A percentile compares a stretch with the other conserved stretches of the same genome.
These are phyloP conservation scores for Atherinosoma microstoma DNA, from an alignment of 2,797 vertebrate species.

Conservation along the genomic window DNA sequence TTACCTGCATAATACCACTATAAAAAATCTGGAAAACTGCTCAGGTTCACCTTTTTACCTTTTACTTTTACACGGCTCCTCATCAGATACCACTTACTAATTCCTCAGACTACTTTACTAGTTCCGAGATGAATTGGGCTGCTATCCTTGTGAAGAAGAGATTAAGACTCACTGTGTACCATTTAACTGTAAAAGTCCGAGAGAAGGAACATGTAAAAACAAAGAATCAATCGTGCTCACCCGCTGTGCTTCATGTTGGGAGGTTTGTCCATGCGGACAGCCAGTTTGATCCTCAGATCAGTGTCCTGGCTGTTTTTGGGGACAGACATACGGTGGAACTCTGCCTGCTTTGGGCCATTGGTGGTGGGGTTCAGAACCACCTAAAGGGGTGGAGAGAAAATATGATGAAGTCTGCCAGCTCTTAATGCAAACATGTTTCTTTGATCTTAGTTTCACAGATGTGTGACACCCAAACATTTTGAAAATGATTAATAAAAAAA, in stretches of 20 bases:
- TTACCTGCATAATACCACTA: too few species aligned
- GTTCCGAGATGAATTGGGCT: too few species aligned
- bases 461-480: background rate
- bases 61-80: too few species aligned
- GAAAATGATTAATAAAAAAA: too few species aligned
- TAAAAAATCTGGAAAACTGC: too few species aligned
- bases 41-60: too few species aligned
- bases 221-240: constrained; percentile 63
- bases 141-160: too few species aligned
- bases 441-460: background rate
- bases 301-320: constrained; percentile 94
- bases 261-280: constrained; percentile 96
- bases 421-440: background rate
- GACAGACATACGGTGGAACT: constrained; percentile 93
- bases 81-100: too few species aligned
- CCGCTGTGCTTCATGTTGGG: constrained; percentile 98
- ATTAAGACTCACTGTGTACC: too few species aligned
- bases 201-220: background rate
- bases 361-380: constrained; percentile 93
- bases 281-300: constrained; percentile 94
- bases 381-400: constrained; percentile 67
- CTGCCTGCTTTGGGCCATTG: constrained; percentile 91
- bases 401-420: background rate
- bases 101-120: too few species aligned
- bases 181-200: too few species aligned